phyloP scores from a whole-genome alignment of 2,113 vertebrate species.

The Pseudonaja textilis region DNA sequence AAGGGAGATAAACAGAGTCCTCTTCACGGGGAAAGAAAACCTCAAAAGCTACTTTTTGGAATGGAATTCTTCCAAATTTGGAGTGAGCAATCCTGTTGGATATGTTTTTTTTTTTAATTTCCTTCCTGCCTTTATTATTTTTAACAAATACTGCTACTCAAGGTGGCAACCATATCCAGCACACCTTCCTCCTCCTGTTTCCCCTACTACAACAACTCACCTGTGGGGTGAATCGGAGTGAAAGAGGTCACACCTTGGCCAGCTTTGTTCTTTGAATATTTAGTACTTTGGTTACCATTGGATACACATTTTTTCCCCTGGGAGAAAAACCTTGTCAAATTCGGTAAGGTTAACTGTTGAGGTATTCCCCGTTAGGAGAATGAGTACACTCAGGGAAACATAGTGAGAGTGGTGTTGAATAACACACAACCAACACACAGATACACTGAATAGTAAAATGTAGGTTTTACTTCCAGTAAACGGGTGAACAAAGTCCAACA shows the following conservation, averaged over 20 bases:
- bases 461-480: too few relatives aligned
- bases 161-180: background rate
- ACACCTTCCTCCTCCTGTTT: background rate
- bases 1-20: background rate
- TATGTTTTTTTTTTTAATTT: background rate
- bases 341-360: background rate
- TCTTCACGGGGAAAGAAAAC: background rate
- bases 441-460: too few relatives aligned
- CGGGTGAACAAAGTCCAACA: too few relatives aligned
- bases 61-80: background rate
- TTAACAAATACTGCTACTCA: background rate
- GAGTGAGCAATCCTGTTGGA: background rate
- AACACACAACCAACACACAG: too few relatives aligned
- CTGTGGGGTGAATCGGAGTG: too few relatives aligned
- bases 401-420: too few relatives aligned
- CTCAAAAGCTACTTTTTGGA: background rate
- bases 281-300: background rate
- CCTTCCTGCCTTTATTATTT: background rate
- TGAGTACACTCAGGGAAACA: too few relatives aligned
- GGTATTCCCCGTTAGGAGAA: too few relatives aligned
- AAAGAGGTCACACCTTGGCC: too few relatives aligned
- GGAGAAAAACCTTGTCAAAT: background rate
- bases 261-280: too few relatives aligned
- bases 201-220: background rate
- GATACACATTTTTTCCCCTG: background rate